These are phyloP conservation scores for Zootoca vivipara DNA, from an alignment of 2,113 vertebrate species.

Conservation along the genomic window DNA sequence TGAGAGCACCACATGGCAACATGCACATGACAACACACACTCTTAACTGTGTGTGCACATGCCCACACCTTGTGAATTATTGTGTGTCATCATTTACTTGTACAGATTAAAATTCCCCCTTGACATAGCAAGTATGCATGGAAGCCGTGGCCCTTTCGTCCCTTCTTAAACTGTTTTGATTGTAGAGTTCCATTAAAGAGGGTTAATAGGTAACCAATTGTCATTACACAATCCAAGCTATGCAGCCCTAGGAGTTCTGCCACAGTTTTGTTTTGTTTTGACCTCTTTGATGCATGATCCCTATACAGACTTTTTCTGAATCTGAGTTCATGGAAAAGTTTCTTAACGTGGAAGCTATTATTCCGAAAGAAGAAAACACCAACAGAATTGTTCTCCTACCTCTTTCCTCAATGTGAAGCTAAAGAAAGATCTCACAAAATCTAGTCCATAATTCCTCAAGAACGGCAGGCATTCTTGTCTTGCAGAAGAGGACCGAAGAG, in stretches of 20 bases:
- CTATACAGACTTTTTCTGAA: neutral
- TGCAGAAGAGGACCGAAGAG: constrained; percentile 16
- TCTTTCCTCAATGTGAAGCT: neutral
- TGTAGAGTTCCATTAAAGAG: neutral
- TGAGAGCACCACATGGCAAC: neutral
- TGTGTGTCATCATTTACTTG: neutral
- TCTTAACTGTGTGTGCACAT: neutral
- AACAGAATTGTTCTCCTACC: neutral
- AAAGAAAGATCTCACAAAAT: neutral
- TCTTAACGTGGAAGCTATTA: neutral
- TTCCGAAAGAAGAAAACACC: accelerated
- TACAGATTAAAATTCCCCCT: neutral
- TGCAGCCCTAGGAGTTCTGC: neutral
- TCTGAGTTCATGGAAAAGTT: neutral
- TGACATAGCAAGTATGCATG: neutral
- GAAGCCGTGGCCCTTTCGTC: neutral
- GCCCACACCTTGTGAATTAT: neutral
- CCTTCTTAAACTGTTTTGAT: neutral
- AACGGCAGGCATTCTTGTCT: neutral
- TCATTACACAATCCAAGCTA: neutral
- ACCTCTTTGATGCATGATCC: neutral
- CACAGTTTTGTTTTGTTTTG: neutral
- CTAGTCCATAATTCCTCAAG: neutral
- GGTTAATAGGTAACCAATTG: neutral
- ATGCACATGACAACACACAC: no score